These are phyloP conservation scores for Hylomyscus alleni DNA, from an alignment of 2,797 vertebrate species.

Conservation along the genomic window DNA sequence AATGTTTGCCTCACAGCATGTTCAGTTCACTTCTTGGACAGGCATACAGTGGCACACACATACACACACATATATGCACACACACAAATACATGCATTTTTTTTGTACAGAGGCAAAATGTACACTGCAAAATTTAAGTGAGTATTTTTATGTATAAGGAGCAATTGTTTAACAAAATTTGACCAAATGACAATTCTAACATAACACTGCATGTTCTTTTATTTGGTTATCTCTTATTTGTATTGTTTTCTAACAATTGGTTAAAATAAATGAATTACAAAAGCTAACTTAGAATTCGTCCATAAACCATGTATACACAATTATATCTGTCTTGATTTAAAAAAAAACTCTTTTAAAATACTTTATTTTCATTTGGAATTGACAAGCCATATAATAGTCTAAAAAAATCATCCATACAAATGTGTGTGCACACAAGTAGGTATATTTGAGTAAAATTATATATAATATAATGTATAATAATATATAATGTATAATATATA, in stretches of 20 bases:
- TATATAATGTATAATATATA: too few species aligned
- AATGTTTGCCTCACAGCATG: neutral
- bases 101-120: neutral
- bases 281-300: conserved; percentile 83
- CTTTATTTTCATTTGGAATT: conserved; percentile 96
- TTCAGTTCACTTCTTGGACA: neutral
- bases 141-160: conserved; percentile 83
- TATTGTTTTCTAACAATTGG: conserved; percentile 90
- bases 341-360: conserved; percentile 90
- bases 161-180: conserved; percentile 76
- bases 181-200: conserved; percentile 84
- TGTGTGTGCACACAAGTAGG: neutral
- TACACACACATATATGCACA: neutral
- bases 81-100: neutral
- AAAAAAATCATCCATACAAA: conserved; percentile 92
- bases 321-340: conserved; percentile 78
- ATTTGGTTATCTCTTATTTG: conserved; percentile 85
- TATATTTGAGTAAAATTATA: neutral
- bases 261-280: conserved; percentile 89
- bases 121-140: conserved; percentile 81
- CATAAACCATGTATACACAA: conserved; percentile 80
- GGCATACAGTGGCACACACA: neutral
- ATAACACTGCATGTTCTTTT: conserved; percentile 85
- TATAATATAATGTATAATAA: too few species aligned
- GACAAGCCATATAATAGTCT: conserved; percentile 94